These are phyloP conservation scores for Oryctes rhinoceros DNA, from an alignment of 1,140 invertebrate genomes.

Conservation along the genomic window DNA sequence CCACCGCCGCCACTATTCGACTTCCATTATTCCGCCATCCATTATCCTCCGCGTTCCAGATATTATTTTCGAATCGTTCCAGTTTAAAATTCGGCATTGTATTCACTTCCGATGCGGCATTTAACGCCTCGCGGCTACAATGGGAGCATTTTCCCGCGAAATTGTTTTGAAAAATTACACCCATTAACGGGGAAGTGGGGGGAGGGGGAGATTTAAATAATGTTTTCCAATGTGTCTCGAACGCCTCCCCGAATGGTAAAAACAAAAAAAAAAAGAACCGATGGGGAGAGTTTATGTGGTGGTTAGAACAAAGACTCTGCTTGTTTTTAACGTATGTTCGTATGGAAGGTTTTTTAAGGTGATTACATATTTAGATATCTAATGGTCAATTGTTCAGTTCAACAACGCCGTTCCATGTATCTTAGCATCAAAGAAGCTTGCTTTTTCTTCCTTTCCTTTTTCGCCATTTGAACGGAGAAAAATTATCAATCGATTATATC, in stretches of 20 bases:
- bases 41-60: slow-evolving; percentile 18
- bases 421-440: too few relatives aligned
- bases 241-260: not conserved
- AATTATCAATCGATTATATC: too few relatives aligned
- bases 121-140: slow-evolving; percentile 4
- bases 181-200: not conserved
- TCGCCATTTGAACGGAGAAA: too few relatives aligned
- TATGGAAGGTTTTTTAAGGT: too few relatives aligned
- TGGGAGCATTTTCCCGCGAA: slow-evolving; percentile 28
- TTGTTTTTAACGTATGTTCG: too few relatives aligned
- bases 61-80: slow-evolving; percentile 29
- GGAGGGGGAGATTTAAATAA: not conserved
- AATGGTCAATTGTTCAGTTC: too few relatives aligned
- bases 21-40: slow-evolving; percentile 6
- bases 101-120: slow-evolving; percentile 10
- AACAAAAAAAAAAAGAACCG: too few relatives aligned
- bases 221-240: not conserved
- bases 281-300: not conserved
- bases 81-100: slow-evolving; percentile 32
- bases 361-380: too few relatives aligned
- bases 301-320: not conserved
- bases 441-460: too few relatives aligned
- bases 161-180: slow-evolving; percentile 32
- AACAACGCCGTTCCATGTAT: too few relatives aligned
- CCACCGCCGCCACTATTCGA: not conserved